Evolutionary conservation across 2,888 invertebrate species (phyloP).

Genomic region (Muschampia plurimacula): DNA sequence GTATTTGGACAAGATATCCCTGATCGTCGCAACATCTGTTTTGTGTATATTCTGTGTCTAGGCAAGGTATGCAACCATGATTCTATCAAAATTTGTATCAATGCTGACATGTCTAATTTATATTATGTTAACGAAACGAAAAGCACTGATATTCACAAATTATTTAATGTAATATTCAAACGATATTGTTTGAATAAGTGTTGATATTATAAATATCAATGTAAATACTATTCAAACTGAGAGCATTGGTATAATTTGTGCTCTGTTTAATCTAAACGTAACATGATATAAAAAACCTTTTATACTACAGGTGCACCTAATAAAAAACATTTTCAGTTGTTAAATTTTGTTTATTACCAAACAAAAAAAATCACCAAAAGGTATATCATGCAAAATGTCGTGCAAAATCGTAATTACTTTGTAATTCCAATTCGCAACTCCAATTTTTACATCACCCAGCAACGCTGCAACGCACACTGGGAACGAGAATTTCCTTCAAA

Average conservation of each 20-base stretch:
- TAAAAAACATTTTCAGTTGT: slow-evolving; percentile 35
- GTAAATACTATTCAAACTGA: not conserved
- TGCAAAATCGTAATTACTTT: slow-evolving; percentile 41
- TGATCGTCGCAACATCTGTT: too few species aligned
- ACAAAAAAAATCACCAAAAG: slow-evolving; percentile 39
- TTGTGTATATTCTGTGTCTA: too few species aligned
- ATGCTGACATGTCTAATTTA: not conserved
- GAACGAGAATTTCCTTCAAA: slow-evolving; percentile 35
- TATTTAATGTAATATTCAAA: not conserved
- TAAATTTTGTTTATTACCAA: slow-evolving; percentile 40
- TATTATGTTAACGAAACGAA: not conserved
- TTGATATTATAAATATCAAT: not conserved
- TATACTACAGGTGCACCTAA: slow-evolving; percentile 11
- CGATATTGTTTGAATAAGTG: too few species aligned
- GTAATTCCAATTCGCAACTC: slow-evolving; percentile 38
- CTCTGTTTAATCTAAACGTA: not conserved
- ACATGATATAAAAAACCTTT: not conserved
- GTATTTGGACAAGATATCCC: too few species aligned
- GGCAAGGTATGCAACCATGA: too few species aligned
- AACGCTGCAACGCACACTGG: slow-evolving; percentile 8
- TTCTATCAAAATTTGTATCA: not conserved
- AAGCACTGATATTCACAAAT: not conserved
- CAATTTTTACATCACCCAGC: slow-evolving; percentile 31
- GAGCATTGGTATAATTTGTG: slow-evolving; percentile 7
- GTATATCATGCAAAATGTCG: slow-evolving; percentile 40